Evolutionary conservation across 1,140 invertebrate species (phyloP).

Genomic region (Helicoverpa zea): DNA sequence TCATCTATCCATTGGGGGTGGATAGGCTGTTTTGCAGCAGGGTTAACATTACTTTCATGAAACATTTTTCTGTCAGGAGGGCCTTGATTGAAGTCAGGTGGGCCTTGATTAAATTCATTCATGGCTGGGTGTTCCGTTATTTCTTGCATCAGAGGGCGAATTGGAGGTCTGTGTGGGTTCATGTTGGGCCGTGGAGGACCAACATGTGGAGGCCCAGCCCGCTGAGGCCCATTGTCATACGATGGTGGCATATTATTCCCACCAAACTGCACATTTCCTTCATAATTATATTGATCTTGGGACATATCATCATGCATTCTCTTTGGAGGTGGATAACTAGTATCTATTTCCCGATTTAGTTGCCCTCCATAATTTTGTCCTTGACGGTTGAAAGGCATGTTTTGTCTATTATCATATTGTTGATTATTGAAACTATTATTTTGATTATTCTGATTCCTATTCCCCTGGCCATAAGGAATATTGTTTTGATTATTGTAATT

Average conservation of each 20-base stretch:
- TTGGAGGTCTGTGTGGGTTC: conserved; percentile 40
- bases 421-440: conserved; percentile 57
- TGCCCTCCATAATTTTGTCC: conserved; percentile 48
- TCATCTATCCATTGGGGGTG: conserved; percentile 78
- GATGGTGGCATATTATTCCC: conserved; percentile 51
- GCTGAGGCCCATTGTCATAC: conserved; percentile 43
- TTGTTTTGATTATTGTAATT: conserved; percentile 51
- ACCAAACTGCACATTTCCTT: conserved; percentile 57
- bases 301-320: conserved; percentile 49
- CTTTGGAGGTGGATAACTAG: conserved; percentile 49
- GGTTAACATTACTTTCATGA: conserved; percentile 45
- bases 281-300: conserved; percentile 61
- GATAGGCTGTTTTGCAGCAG: conserved; percentile 51
- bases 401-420: conserved; percentile 55
- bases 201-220: conserved; percentile 17
- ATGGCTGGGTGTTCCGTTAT: conserved; percentile 41
- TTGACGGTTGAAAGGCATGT: conserved; percentile 58
- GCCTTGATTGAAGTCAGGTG: conserved; percentile 52
- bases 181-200: conserved; percentile 44
- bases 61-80: conserved; percentile 56
- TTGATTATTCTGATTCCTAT: conserved; percentile 63
- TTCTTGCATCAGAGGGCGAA: conserved; percentile 52
- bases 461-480: conserved; percentile 60
- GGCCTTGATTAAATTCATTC: conserved; percentile 49
- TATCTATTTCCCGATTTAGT: conserved; percentile 42